Conservation (phyloP, 1,140 invertebrate genomes). For the Manduca sexta region DNA sequence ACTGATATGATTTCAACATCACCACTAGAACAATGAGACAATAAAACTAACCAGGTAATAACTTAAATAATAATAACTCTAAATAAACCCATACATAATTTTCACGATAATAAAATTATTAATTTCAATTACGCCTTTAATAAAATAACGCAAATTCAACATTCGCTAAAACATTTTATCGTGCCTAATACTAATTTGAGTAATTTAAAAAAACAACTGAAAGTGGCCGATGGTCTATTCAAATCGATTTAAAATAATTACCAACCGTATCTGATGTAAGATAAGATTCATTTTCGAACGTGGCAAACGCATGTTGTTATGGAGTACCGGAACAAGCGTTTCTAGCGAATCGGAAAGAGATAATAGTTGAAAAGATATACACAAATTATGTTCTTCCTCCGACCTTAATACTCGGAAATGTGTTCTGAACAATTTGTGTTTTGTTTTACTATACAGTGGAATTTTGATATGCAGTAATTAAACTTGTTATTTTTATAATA, state of each 20-base stretch:
- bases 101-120: too few species aligned
- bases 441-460: too few species aligned
- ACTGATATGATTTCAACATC: too few species aligned
- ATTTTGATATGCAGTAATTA: not conserved
- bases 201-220: slow-evolving; percentile 44
- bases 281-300: too few species aligned
- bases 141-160: slow-evolving; percentile 8
- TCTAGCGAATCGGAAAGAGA: slow-evolving; percentile 55
- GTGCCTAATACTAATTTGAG: slow-evolving; percentile 12
- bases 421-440: slow-evolving; percentile 29
- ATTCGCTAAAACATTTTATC: slow-evolving; percentile 5
- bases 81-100: too few species aligned
- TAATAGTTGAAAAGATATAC: slow-evolving; percentile 56
- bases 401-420: slow-evolving; percentile 56
- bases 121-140: not conserved
- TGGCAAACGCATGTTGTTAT: too few species aligned
- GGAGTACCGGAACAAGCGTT: slow-evolving; percentile 32
- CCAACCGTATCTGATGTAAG: too few species aligned
- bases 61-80: too few species aligned
- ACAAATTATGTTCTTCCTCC: slow-evolving; percentile 58
- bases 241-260: slow-evolving; percentile 4
- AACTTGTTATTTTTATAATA: too few species aligned
- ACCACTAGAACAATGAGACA: too few species aligned
- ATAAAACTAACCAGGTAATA: too few species aligned
- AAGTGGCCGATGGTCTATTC: slow-evolving; percentile 31